These are phyloP conservation scores for Corythornis vintsioides DNA, from an alignment of 2,113 vertebrate genomes.

Conservation along the genomic window DNA sequence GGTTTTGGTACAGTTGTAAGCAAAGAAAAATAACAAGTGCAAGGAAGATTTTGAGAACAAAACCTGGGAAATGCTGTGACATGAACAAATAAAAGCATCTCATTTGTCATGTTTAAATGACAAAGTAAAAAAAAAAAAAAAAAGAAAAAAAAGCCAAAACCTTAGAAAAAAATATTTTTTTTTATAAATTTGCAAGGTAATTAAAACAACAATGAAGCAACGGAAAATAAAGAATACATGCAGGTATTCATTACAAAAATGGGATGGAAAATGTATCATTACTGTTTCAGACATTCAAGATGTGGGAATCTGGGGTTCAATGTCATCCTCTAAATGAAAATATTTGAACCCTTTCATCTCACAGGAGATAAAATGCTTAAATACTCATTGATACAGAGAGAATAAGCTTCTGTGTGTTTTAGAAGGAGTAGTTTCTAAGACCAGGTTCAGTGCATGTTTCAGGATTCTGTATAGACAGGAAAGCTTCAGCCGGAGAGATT, in stretches of 20 bases:
- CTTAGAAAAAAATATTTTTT: background rate
- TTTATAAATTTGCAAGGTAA: background rate
- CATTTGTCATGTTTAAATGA: background rate
- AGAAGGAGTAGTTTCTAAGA: background rate
- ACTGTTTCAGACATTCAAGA: background rate
- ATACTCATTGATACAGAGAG: background rate
- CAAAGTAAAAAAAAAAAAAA: background rate
- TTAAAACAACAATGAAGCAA: background rate
- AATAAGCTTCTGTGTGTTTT: background rate
- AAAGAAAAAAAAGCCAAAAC: background rate
- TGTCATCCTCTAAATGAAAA: background rate
- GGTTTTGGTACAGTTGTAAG: background rate
- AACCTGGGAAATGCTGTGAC: background rate
- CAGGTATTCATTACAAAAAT: background rate
- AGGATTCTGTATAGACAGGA: background rate
- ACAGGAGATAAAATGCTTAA: background rate
- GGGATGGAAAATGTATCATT: background rate
- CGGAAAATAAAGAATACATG: background rate
- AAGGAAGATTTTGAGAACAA: background rate
- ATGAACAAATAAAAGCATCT: background rate
- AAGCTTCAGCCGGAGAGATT: background rate
- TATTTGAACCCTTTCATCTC: background rate
- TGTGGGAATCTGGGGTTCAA: background rate
- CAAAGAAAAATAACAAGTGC: background rate
- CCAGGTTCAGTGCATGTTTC: background rate